Evolutionary conservation across 2,113 vertebrate species (phyloP), one percentile per base, ranked within the genome.

Genomic region (Crotalus horridus): DNA sequence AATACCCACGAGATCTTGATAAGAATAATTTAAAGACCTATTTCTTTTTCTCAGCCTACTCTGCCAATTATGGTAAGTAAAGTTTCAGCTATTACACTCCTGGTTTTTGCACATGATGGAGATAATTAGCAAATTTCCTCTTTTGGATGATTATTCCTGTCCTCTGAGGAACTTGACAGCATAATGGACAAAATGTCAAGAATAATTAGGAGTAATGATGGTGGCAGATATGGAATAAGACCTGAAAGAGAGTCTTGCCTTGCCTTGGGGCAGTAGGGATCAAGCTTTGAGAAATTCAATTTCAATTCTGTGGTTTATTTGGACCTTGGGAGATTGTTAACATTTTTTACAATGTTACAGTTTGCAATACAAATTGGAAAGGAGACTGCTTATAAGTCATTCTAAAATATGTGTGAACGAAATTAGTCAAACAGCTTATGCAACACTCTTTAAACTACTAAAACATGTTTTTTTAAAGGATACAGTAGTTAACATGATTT

Each of bases 141-240:
- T 81, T 95, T 53, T 89, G 93, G 55, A 51, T 97, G 93, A 97
- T 97, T 97, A 96, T 96, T 94, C 96, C 91, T 94, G 15, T 96
- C 95, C 91, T 95, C 93, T 26, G 56, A 97, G 93, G 95, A 96
- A 89, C 81, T 0, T 81, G 93, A 53, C 55, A 87, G 69, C 61
- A 93, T 95, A 97, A 96, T 92, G 91, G 94, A 95, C 93, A 92
- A 96, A 97, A 95, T 94, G 94, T 96, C 96, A 97, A 93, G 93
- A 95, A 94, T 96, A 96, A 94, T 96, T 96, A 95, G 85, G 53
- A 96, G 91, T 94, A 95, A 96, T 91, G 59, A 90, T 93, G 55
- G 54, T 87, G 39, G 61, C 85, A 94, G 85, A 61, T 90, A 56
- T 81, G 87, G 93, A 81, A 54, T 89, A 61, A 94, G 89, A 94